Base-by-base conservation (phyloP, 30 jellyfish, hydroid and myxozoan genomes). In the Sanderia malayensis region DNA sequence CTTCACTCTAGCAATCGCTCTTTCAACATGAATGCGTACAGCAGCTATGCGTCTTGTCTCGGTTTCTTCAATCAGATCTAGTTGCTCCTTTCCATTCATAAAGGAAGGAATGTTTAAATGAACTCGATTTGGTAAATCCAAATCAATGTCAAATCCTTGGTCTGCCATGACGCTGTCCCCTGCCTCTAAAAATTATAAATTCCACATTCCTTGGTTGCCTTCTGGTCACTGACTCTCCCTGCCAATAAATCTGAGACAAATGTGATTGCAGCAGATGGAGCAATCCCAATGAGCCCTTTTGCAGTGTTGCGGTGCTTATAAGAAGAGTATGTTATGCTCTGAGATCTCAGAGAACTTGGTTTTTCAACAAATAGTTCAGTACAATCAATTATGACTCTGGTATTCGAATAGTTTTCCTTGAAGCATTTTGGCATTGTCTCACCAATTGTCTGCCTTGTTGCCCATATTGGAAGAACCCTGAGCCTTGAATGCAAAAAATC, bases 1-100 rank as follows among this genome's bases (percentile, higher is more conserved):
- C n/a, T n/a, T n/a, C n/a, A n/a, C n/a, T n/a, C n/a, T n/a, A n/a
- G n/a, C n/a, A n/a, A n/a, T n/a, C n/a, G n/a, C n/a, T n/a, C n/a
- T n/a, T n/a, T n/a, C n/a, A n/a, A 76, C 89, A 34, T 76, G 82
- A 29, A 76, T 53, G 2, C 89, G 59, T 24, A 61, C 74, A 61
- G 86, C 58, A 20, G 86, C 86, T 27, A 74, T 74, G 30, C 58
- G 20, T 32, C 86, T 34, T 3, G 86, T 74, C n/a, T n/a, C n/a
- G n/a, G n/a, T n/a, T n/a, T n/a, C n/a, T n/a, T n/a, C n/a, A n/a
- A n/a, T n/a, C n/a, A n/a, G n/a, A n/a, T n/a, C n/a, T n/a, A n/a
- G n/a, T n/a, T n/a, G n/a, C n/a, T n/a, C n/a, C n/a, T n/a, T 47
- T 26, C 73, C 83, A 27, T 67, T 55, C 74, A 46, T 8, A 30